Base-by-base conservation (phyloP, 2,888 invertebrate genomes). In the Epirrhoe tristata region DNA sequence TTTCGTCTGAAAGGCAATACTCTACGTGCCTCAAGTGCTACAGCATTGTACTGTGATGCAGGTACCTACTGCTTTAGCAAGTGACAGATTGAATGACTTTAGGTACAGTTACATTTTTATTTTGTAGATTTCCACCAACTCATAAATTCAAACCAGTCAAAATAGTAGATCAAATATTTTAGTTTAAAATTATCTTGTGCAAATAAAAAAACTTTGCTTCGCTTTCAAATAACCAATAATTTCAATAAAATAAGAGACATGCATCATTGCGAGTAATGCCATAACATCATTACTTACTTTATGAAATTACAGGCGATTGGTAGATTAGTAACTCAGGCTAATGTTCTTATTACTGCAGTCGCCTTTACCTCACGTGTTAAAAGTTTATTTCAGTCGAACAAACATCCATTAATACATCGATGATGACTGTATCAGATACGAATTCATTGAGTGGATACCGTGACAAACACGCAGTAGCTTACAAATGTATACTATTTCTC, bases 11-110 rank as follows among this genome's bases (percentile, higher is more conserved):
- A 58, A 65, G 36, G 64, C 58, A 68, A 68, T 68, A 68, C 64
- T 68, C 61, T 68, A 68, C 68, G 68, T 68, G 64, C 68, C 57
- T 53, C 52, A 24, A 51, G 67, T 52, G 55, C 59, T 65, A 46
- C 59, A 55, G 12, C 10, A 50, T 51, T 58, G 43, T 50, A 32
- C 43, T 56, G 59, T 31, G 36, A 16, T 58, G 61, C 10, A 36
- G 7, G 36, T 43, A 12, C 36, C 61, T 70, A 64, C 66, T n/a
- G n/a, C n/a, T 34, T 59, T 55, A 63, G 57, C 66, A 58, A 54
- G 58, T 63, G 61, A 5, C 16, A 54, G 36, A 61, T 62, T 54
- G 57, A 50, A 58, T 54, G 48, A 39, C 54, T 58, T 50, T 50
- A 58, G 52, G 6, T 39, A 10, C 7, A 39, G 10, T 0, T 8